phyloP scores from a whole-genome alignment of 2,797 vertebrate species.

The Pseudochromis fuscus region DNA sequence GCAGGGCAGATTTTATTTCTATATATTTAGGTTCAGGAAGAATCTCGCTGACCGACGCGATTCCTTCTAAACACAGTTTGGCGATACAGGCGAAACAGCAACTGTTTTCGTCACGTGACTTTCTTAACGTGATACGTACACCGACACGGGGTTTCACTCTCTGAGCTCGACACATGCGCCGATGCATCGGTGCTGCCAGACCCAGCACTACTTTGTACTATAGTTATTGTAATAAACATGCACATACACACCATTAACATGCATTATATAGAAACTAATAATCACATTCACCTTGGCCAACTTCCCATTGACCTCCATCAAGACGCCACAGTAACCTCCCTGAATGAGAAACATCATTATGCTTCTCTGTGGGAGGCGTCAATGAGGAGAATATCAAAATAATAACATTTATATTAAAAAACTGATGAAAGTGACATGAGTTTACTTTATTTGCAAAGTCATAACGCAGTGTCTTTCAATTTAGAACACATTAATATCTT shows the following conservation, averaged over 20 bases:
- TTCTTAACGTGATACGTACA: too few relatives aligned
- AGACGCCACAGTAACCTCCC: conserved; percentile 14
- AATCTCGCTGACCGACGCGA: too few relatives aligned
- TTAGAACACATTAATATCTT: conserved; percentile 79
- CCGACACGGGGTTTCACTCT: too few relatives aligned
- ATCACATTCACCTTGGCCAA: conserved; percentile 1
- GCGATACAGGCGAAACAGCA: too few relatives aligned
- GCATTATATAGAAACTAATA: neutral
- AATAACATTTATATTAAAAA: conserved; percentile 58
- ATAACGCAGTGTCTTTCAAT: conserved; percentile 70
- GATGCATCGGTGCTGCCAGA: too few relatives aligned
- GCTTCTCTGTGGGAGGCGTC: neutral
- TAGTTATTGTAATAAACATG: neutral
- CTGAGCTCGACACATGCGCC: too few relatives aligned
- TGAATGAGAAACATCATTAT: conserved; percentile 37
- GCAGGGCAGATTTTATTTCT: too few relatives aligned
- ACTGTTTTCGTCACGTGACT: too few relatives aligned
- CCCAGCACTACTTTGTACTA: too few relatives aligned
- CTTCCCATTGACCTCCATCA: conserved; percentile 38
- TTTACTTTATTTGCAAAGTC: conserved; percentile 75
- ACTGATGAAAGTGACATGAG: conserved; percentile 67
- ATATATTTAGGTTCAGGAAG: too few relatives aligned
- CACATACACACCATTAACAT: neutral
- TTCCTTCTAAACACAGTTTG: too few relatives aligned
- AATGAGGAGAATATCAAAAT: conserved; percentile 47